Percentiles rank a stretch among this genome's conserved stretches.
phyloP scores from a whole-genome alignment of 2,113 vertebrate genomes.

The Puntigrus tetrazona region DNA sequence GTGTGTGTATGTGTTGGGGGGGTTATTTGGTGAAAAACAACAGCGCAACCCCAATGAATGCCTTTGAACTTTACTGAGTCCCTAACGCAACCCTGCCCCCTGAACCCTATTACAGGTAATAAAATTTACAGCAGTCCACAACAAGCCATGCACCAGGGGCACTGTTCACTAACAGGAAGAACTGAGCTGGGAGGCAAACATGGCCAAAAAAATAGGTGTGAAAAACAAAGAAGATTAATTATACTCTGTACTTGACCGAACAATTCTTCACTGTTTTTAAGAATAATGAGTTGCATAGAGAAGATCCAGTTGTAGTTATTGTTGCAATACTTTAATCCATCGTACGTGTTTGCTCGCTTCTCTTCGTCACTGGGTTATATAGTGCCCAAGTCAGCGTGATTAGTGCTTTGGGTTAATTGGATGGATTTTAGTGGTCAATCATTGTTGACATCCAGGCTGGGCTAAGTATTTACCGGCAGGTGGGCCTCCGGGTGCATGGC shows the following conservation, averaged over 20 bases:
- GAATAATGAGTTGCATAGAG: neutral
- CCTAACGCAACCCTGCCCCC: slow-evolving; percentile 91
- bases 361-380: slow-evolving; percentile 17
- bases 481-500: slow-evolving; percentile 84
- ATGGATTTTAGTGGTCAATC: slow-evolving; percentile 73
- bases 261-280: slow-evolving; percentile 33
- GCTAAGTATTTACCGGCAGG: slow-evolving; percentile 84
- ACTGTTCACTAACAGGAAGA: slow-evolving; percentile 76
- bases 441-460: slow-evolving; percentile 69
- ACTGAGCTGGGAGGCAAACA: slow-evolving; percentile 71
- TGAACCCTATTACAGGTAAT: slow-evolving; percentile 98
- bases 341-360: slow-evolving; percentile 20
- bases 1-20: slow-evolving; percentile 36
- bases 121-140: slow-evolving; percentile 98
- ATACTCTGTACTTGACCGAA: slow-evolving; percentile 53
- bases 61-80: slow-evolving; percentile 98
- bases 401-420: slow-evolving; percentile 66
- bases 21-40: slow-evolving; percentile 89
- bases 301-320: slow-evolving; percentile 28
- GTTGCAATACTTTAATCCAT: slow-evolving; percentile 34
- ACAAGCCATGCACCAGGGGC: slow-evolving; percentile 94
- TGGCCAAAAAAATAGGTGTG: slow-evolving; percentile 57
- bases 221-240: slow-evolving; percentile 53
- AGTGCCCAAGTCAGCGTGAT: slow-evolving; percentile 63
- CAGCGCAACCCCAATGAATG: slow-evolving; percentile 86